These are phyloP conservation scores for Clarias magur DNA, from an alignment of 2,113 vertebrate genomes.

Conservation along the genomic window DNA sequence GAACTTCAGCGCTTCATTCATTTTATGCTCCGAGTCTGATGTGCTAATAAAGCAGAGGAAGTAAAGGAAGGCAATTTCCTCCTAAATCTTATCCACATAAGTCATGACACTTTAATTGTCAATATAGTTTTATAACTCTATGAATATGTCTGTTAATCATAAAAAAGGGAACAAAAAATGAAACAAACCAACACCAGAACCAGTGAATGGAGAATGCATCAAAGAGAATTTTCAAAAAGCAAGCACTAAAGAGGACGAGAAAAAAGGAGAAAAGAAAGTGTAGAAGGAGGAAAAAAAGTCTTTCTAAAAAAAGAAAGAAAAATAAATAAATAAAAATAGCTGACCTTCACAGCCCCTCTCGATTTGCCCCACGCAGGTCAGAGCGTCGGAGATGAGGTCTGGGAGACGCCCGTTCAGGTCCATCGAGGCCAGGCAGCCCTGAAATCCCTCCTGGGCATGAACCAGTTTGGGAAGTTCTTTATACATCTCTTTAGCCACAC, in stretches of 20 bases:
- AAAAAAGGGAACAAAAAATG: no score
- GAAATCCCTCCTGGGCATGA: conserved; percentile 95
- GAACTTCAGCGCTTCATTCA: not conserved
- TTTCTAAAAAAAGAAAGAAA: not conserved
- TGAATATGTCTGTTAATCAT: no score
- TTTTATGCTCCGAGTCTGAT: not conserved
- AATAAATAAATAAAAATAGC: not conserved
- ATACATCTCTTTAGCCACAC: conserved; percentile 95
- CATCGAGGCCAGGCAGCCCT: conserved; percentile 94
- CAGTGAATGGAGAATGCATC: no score
- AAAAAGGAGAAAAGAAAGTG: not conserved
- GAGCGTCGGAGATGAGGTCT: conserved; percentile 93
- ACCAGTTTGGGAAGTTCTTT: conserved; percentile 95
- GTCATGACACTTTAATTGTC: not conserved
- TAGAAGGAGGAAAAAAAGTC: not conserved
- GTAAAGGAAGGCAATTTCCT: not conserved
- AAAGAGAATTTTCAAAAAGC: no score
- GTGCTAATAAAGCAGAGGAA: not conserved
- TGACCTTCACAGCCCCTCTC: conserved; percentile 98
- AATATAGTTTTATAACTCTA: not conserved
- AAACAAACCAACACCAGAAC: no score
- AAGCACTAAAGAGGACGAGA: no score
- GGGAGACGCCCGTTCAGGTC: conserved; percentile 96
- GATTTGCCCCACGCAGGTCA: conserved; percentile 92
- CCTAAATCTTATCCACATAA: not conserved